Conservation (phyloP, 2,888 invertebrate species). For the Acanthosoma haemorrhoidale region DNA sequence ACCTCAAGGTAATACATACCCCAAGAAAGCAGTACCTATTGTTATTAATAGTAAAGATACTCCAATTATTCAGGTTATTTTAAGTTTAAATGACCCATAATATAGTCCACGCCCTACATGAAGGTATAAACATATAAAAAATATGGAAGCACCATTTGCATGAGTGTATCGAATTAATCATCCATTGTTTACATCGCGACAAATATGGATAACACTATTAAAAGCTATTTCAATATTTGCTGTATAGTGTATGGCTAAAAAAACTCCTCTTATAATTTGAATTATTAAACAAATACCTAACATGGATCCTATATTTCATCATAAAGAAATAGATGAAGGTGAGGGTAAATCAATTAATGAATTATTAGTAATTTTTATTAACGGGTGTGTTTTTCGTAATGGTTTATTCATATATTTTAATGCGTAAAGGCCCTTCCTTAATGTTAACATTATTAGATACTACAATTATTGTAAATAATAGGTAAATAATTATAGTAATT, state of each 20-base stretch:
- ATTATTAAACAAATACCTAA: conserved; percentile 58
- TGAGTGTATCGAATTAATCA: conserved; percentile 61
- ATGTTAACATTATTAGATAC: conserved; percentile 56
- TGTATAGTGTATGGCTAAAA: conserved; percentile 65
- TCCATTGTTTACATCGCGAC: conserved; percentile 63
- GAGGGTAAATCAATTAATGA: conserved; percentile 57
- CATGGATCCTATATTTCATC: conserved; percentile 67
- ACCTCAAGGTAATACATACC: conserved; percentile 71
- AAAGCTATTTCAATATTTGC: conserved; percentile 60
- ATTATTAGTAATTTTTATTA: conserved; percentile 55
- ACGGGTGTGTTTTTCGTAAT: conserved; percentile 41
- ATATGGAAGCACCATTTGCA: conserved; percentile 66
- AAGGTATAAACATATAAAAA: conserved; percentile 52
- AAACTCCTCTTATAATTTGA: conserved; percentile 64
- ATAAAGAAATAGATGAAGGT: conserved; percentile 56
- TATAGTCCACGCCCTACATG: conserved; percentile 26
- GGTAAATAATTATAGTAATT: conserved; percentile 54
- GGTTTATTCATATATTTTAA: conserved; percentile 42
- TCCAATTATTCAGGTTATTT: conserved; percentile 60
- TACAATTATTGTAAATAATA: conserved; percentile 56
- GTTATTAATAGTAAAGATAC: conserved; percentile 60
- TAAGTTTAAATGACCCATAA: conserved; percentile 44
- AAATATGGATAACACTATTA: conserved; percentile 62
- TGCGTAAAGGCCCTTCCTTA: conserved; percentile 53
- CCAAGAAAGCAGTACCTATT: conserved; percentile 70